A percentile compares a stretch with the other conserved stretches of the same genome.
Evolutionary conservation across 2,888 invertebrate species (phyloP).

Genomic region (Rhingia rostrata): DNA sequence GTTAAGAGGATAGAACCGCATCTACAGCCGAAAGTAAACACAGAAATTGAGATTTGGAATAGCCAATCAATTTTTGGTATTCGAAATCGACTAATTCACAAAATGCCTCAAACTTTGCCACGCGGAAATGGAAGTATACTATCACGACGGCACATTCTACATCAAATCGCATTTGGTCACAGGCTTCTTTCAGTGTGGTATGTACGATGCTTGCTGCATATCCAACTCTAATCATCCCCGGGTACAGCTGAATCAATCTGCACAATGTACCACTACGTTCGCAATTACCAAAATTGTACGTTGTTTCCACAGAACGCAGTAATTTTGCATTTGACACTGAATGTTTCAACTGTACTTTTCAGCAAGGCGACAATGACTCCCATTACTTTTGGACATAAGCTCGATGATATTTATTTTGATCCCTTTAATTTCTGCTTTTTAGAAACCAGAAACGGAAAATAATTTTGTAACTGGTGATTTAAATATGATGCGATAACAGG

Average conservation of each 20-base stretch:
- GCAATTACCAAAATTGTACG: no score
- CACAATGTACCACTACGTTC: no score
- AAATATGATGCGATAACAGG: constrained; percentile 10
- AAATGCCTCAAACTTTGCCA: constrained; percentile 1
- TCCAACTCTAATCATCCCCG: no score
- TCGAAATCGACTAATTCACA: constrained; percentile 10
- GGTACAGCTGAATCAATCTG: no score
- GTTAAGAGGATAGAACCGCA: no score
- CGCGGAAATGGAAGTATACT: constrained; percentile 24
- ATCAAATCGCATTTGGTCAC: constrained; percentile 28
- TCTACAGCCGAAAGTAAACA: not conserved
- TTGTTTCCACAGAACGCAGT: no score
- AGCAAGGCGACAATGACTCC: no score
- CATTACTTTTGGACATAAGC: constrained; percentile 1
- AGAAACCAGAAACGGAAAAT: constrained; percentile 34
- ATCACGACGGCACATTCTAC: constrained; percentile 12
- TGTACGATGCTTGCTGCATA: no score
- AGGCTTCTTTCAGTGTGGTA: not conserved
- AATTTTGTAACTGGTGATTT: constrained; percentile 8
- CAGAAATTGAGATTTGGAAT: no score
- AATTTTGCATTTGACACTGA: no score
- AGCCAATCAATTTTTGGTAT: constrained; percentile 14
- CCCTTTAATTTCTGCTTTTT: constrained; percentile 11
- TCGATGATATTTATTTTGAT: constrained; percentile 10
- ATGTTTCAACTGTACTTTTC: no score